phyloP scores from a whole-genome alignment of 2,888 invertebrate genomes.

The Xanthia togata region DNA sequence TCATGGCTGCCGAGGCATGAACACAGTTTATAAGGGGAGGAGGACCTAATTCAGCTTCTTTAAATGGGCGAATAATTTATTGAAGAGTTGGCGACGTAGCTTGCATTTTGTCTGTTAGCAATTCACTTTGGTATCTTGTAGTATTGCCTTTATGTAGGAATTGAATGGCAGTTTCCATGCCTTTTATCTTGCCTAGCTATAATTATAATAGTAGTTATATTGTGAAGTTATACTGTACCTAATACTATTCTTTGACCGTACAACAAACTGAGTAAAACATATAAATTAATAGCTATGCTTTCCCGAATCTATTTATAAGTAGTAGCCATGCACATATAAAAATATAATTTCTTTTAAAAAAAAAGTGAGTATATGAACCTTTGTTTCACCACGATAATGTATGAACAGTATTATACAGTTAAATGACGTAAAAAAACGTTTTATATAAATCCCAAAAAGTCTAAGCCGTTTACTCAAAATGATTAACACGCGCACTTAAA shows the following conservation, averaged over 20 bases:
- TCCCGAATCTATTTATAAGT: background rate
- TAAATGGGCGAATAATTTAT: conserved; percentile 2
- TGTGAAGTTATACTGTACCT: background rate
- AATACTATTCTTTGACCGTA: too few species aligned
- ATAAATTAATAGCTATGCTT: too few species aligned
- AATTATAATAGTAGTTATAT: background rate
- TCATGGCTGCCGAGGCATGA: background rate
- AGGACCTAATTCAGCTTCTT: background rate
- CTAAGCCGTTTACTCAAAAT: conserved; percentile 21
- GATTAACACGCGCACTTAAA: conserved; percentile 36
- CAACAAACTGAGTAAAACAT: background rate
- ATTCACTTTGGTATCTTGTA: background rate
- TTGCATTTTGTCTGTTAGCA: background rate
- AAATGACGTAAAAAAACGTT: background rate
- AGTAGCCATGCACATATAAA: background rate
- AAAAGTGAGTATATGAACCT: background rate
- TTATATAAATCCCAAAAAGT: conserved; percentile 1
- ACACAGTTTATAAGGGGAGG: background rate
- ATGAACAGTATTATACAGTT: conserved; percentile 17
- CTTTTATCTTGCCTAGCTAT: background rate
- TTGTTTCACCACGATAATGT: background rate
- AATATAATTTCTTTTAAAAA: too few species aligned
- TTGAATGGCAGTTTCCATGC: background rate
- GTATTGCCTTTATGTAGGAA: background rate
- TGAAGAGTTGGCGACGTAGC: conserved; percentile 1